Evolutionary conservation across 2,113 vertebrate genomes (phyloP).

Genomic region (Platanista minor): DNA sequence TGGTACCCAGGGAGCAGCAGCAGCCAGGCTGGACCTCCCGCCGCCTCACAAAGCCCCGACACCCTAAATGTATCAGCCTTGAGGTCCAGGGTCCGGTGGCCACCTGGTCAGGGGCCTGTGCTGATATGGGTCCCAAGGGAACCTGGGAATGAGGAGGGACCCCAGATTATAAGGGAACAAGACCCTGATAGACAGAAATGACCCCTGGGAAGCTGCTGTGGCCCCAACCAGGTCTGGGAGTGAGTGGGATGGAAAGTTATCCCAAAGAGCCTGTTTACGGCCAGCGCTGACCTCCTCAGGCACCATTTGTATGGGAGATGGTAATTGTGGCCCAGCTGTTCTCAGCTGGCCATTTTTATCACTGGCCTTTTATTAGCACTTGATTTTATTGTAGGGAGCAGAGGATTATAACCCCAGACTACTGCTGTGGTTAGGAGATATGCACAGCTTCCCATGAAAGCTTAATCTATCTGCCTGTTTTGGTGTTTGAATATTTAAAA

Average conservation of each 20-base stretch:
- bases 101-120: background rate
- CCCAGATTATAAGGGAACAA: conserved; percentile 26
- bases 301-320: too few species aligned
- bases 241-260: background rate
- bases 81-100: background rate
- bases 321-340: background rate
- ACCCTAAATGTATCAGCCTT: background rate
- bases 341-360: background rate
- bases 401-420: background rate
- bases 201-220: background rate
- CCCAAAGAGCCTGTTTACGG: conserved; percentile 8
- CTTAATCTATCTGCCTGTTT: background rate
- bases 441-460: background rate
- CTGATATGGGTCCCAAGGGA: background rate
- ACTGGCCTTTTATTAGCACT: background rate
- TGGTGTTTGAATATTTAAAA: background rate
- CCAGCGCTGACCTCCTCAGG: background rate
- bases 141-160: conserved; percentile 4
- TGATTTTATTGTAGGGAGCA: background rate
- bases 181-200: background rate
- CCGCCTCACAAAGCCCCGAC: background rate
- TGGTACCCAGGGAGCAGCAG: background rate
- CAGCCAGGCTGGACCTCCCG: background rate
- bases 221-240: conserved; percentile 31
- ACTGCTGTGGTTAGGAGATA: background rate